Conservation (phyloP, 2,797 vertebrate genomes). For the Spea hammondii region DNA sequence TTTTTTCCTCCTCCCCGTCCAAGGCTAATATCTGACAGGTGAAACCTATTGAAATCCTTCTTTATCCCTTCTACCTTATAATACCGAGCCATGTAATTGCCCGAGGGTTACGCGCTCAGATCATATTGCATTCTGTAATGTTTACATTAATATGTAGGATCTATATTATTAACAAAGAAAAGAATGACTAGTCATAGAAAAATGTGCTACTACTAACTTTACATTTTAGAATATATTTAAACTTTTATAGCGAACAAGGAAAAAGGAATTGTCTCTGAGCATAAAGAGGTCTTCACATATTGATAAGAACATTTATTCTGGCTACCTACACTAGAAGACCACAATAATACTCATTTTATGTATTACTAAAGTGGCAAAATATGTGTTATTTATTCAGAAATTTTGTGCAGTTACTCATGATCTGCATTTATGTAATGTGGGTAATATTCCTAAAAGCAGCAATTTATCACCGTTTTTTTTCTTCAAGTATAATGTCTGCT, state of each 20-base stretch:
- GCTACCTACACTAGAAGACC: background rate
- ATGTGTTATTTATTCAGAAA: background rate
- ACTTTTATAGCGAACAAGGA: background rate
- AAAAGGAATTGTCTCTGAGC: background rate
- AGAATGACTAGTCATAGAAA: background rate
- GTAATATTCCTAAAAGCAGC: background rate
- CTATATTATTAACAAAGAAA: background rate
- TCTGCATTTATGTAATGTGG: background rate
- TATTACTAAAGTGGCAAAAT: background rate
- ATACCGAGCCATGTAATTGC: too few species aligned
- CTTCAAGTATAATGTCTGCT: background rate
- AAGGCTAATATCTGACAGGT: too few species aligned
- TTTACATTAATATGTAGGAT: background rate
- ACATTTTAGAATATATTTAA: slow-evolving; percentile 5
- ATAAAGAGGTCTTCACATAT: background rate
- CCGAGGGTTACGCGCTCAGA: too few species aligned
- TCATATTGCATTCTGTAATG: too few species aligned
- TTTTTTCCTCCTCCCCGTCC: too few species aligned
- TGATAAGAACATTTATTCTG: background rate
- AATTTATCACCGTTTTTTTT: background rate
- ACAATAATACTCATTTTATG: background rate
- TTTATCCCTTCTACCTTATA: too few species aligned
- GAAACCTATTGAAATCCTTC: too few species aligned
- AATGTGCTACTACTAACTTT: slow-evolving; percentile 4
- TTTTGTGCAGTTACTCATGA: background rate